Base-by-base conservation (phyloP, 1,140 invertebrate species). In the Drosophila pectinifera region DNA sequence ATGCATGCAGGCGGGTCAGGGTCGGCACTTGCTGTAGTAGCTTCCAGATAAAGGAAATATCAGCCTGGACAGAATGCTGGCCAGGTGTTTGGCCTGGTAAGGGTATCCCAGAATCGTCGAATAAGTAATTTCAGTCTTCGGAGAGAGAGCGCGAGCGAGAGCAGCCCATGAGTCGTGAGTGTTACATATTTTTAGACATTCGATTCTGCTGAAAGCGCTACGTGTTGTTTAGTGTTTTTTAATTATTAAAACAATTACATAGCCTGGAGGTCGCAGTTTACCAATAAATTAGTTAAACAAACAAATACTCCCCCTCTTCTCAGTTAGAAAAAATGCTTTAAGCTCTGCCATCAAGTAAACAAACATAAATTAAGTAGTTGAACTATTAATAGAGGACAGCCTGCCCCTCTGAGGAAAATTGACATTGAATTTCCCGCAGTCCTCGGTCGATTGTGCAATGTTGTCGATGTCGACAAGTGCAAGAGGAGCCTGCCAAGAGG, bases 361-460 rank as follows among this genome's bases (percentile, higher is more conserved):
- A 88, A 68, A 77, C 73, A 77, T 79, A 86, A 88, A 86, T 86
- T 73, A 73, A 79, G 82, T 78, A 65, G 48, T 55, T 54, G 43
- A 18, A 56, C 79, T 86, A 86, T 88, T 89, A 77, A 63, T 77
- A 83, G 83, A 61, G 64, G 65, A 56, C 22, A 72, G 59, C 46
- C 53, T 69, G 53, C 31, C 22, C 55, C 31, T 57, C 64, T 45
- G 45, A 67, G 3, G 38, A 69, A 89, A 89, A 89, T 84, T 89
- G 84, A 89, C 84, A 89, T 89, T 89, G 84, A 89, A 89, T 89
- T 88, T 79, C 62, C 42, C 73, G 59, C 58, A 73, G 72, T 74
- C 70, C 58, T 68, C 5, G 16, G 34, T 51, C 28, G 83, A 73
- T 88, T 88, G 84, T 88, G 84, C 83, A 88, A 88, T 77, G 75